Evolutionary conservation across 53 echinoderm and acorn worm genomes (phyloP).

Genomic region (Hippasteria phrygiana): DNA sequence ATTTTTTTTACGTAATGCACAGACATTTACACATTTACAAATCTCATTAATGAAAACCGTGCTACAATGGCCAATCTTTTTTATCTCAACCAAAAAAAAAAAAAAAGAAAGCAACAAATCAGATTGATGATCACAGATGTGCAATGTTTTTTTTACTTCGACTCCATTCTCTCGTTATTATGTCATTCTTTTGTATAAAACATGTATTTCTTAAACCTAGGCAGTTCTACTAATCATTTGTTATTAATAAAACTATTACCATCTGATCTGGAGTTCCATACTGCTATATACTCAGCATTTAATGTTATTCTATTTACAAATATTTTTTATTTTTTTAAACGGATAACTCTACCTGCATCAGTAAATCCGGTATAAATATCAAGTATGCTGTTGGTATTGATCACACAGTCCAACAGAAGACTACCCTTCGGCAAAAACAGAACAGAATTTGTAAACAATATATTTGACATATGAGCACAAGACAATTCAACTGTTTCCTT

Average conservation of each 20-base stretch:
- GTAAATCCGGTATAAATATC: conserved; percentile 52
- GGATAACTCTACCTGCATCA: conserved; percentile 37
- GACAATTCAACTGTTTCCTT: too few species aligned
- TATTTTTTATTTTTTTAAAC: neutral
- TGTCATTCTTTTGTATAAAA: conserved; percentile 52
- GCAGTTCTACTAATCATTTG: conserved; percentile 45
- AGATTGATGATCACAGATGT: conserved; percentile 33
- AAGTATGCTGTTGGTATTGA: conserved; percentile 31
- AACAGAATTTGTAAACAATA: neutral
- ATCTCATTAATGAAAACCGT: conserved; percentile 57
- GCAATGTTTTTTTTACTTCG: conserved; percentile 25
- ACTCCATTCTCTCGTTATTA: neutral
- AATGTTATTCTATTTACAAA: conserved; percentile 50
- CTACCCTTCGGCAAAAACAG: neutral
- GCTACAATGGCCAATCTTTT: conserved; percentile 43
- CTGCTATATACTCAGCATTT: conserved; percentile 54
- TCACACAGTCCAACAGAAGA: conserved; percentile 33
- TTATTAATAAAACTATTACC: conserved; percentile 62
- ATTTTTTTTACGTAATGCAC: conserved; percentile 58
- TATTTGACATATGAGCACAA: neutral
- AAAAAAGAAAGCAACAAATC: conserved; percentile 44
- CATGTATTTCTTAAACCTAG: conserved; percentile 48
- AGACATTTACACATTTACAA: conserved; percentile 77
- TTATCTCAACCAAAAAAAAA: neutral
- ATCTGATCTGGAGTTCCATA: conserved; percentile 28